A percentile compares a stretch with the other conserved stretches of the same genome.
phyloP scores from a whole-genome alignment of 2,797 vertebrate genomes.

The Psittacula derbiana region DNA sequence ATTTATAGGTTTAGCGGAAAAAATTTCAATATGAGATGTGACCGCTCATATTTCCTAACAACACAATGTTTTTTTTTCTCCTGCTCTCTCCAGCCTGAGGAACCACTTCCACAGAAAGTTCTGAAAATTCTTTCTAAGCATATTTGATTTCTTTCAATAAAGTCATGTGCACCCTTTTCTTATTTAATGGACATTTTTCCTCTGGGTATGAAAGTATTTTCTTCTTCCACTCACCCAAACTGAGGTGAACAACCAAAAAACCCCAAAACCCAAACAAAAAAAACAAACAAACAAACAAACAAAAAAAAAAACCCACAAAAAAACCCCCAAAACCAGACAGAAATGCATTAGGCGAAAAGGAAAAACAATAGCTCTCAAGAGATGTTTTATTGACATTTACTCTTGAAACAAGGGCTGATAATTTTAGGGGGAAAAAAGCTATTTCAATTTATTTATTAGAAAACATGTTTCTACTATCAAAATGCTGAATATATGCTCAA shows the following conservation, averaged over 20 bases:
- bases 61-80: background rate
- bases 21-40: background rate
- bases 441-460: background rate
- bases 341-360: background rate
- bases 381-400: background rate
- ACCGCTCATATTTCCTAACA: background rate
- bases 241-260: background rate
- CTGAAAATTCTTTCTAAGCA: background rate
- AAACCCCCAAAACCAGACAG: background rate
- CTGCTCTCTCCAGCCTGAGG: background rate
- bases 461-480: background rate
- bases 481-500: background rate
- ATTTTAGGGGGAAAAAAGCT: background rate
- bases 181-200: background rate
- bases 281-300: background rate
- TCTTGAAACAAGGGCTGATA: background rate
- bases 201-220: background rate
- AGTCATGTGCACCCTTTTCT: accelerated
- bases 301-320: accelerated
- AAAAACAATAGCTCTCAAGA: background rate
- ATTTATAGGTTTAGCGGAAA: background rate
- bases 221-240: background rate
- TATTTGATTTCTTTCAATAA: background rate
- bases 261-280: background rate
- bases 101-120: background rate